A percentile compares a stretch with the other conserved stretches of the same genome.
Conservation (phyloP, 2,113 vertebrate genomes). For the Percina caprodes region DNA sequence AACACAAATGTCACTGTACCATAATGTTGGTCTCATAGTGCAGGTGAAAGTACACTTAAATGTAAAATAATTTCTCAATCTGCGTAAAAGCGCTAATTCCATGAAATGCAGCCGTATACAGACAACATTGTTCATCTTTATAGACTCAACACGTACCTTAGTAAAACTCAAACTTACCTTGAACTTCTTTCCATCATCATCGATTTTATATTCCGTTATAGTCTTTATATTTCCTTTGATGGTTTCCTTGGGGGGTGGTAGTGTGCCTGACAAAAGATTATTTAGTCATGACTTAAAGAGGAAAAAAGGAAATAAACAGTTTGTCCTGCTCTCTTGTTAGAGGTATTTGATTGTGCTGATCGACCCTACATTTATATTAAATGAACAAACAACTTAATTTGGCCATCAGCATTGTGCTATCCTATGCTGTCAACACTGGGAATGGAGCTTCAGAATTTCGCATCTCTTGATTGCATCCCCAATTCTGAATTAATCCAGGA, state of each 20-base stretch:
- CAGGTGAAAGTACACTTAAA: not conserved
- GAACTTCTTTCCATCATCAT: slow-evolving; percentile 92
- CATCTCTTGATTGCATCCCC: not conserved
- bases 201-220: slow-evolving; percentile 92
- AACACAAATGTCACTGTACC: not conserved
- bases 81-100: not conserved
- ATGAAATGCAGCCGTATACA: not conserved
- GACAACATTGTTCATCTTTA: not conserved
- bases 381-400: not conserved
- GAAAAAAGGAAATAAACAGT: not conserved
- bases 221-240: slow-evolving; percentile 96
- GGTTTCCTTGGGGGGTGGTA: slow-evolving; percentile 91
- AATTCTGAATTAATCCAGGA: not conserved
- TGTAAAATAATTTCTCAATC: not conserved
- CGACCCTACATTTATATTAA: not conserved
- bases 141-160: not conserved
- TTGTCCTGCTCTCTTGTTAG: not conserved
- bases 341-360: not conserved
- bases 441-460: rapidly evolving
- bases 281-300: not conserved
- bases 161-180: slow-evolving; percentile 84
- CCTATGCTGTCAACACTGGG: not conserved
- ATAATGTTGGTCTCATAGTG: not conserved
- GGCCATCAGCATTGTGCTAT: too few relatives aligned
- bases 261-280: slow-evolving; percentile 80